These are phyloP conservation scores for Denticeps clupeoides DNA, from an alignment of 2,797 vertebrate species.

Conservation along the genomic window DNA sequence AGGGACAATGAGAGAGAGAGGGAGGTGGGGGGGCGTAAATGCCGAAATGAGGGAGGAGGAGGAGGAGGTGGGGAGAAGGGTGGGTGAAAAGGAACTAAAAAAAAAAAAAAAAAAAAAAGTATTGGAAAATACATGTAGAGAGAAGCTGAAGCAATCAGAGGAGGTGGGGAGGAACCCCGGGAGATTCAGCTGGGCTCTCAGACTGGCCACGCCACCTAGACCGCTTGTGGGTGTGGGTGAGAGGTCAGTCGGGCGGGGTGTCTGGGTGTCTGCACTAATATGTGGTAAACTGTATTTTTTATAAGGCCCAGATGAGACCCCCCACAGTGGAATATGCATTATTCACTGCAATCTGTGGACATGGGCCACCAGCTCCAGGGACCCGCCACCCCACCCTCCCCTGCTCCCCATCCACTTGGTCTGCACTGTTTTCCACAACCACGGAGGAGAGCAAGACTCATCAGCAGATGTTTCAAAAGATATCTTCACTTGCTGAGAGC, in stretches of 20 bases:
- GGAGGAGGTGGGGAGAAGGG: neutral
- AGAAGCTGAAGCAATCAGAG: slow-evolving; percentile 20
- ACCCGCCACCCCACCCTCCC: neutral
- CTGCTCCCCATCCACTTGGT: neutral
- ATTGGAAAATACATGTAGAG: slow-evolving; percentile 13
- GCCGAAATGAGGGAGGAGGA: slow-evolving; percentile 2
- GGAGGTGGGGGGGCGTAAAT: neutral
- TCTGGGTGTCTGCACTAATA: slow-evolving; percentile 17
- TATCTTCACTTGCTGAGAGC: too few species aligned
- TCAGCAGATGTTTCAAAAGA: too few species aligned
- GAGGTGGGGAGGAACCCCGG: too few species aligned
- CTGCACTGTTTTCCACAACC: neutral
- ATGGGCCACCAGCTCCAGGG: slow-evolving; percentile 12
- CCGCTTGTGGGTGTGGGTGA: neutral
- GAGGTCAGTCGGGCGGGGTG: slow-evolving; percentile 10
- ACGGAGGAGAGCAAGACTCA: too few species aligned
- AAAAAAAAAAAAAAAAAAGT: slow-evolving; percentile 29
- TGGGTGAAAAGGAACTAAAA: neutral
- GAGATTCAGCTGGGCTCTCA: too few species aligned
- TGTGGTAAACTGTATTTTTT: slow-evolving; percentile 48
- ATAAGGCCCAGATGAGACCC: slow-evolving; percentile 41
- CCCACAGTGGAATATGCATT: slow-evolving; percentile 39
- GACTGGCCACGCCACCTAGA: too few species aligned
- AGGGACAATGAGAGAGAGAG: slow-evolving; percentile 12
- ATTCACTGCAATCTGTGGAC: slow-evolving; percentile 36